Percentiles rank a stretch among this genome's conserved stretches.
Conservation (phyloP, 2,888 invertebrate genomes). For the Theodoxus fluviatilis region DNA sequence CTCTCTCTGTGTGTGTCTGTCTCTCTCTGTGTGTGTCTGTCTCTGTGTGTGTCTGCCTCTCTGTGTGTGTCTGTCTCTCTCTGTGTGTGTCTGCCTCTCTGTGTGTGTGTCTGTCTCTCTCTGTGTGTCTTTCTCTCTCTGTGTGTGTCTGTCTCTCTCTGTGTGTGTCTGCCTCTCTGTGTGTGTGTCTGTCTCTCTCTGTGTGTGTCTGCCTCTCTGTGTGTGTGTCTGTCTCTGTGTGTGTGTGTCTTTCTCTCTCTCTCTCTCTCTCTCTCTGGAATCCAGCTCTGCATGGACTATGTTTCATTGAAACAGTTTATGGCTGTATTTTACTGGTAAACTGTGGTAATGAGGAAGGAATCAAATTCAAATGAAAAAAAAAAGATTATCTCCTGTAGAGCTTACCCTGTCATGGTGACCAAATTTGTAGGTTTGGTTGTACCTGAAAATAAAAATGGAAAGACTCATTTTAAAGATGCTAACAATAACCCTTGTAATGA, state of each 20-base stretch:
- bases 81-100: background rate
- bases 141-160: slow-evolving; percentile 5
- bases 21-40: background rate
- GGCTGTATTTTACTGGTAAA: too few relatives aligned
- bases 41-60: background rate
- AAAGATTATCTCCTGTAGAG: too few relatives aligned
- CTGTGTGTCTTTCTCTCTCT: background rate
- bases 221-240: background rate
- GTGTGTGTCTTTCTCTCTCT: background rate
- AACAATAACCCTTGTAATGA: too few relatives aligned
- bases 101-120: background rate
- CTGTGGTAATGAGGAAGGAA: too few relatives aligned
- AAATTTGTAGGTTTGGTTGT: too few relatives aligned
- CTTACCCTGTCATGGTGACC: too few relatives aligned
- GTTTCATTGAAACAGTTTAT: too few relatives aligned
- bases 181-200: background rate
- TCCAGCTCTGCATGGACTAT: too few relatives aligned
- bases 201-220: background rate
- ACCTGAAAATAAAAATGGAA: too few relatives aligned
- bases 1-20: background rate
- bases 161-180: background rate
- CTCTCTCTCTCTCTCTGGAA: background rate
- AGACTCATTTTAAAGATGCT: too few relatives aligned
- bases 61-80: background rate
- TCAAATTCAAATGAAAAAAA: too few relatives aligned